Percentiles rank a stretch among this genome's conserved stretches.
phyloP scores from a whole-genome alignment of 2,113 vertebrate species.

The Chauna torquata region DNA sequence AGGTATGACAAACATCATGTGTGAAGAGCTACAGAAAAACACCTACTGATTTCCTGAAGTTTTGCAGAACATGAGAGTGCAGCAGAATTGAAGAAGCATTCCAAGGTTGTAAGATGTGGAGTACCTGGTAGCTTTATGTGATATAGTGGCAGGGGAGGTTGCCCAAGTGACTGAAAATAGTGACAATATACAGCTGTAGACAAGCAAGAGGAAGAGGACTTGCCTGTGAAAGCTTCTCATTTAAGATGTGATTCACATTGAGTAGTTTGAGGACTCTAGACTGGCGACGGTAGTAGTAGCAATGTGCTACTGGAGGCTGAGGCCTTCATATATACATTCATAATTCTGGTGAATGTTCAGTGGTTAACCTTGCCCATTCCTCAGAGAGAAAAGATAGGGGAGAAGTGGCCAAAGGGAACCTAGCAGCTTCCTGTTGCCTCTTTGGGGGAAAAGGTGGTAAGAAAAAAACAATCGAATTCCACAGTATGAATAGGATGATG shows the following conservation, averaged over 20 bases:
- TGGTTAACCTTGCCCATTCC: neutral
- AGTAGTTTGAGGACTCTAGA: neutral
- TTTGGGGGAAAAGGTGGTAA: neutral
- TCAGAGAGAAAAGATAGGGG: neutral
- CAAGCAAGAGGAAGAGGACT: neutral
- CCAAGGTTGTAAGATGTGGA: neutral
- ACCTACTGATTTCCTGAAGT: neutral
- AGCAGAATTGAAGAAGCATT: neutral
- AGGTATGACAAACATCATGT: neutral
- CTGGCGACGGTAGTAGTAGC: neutral
- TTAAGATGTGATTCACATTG: neutral
- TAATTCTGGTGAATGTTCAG: neutral
- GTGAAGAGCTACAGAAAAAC: neutral
- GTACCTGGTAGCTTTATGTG: neutral
- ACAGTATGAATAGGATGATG: neutral
- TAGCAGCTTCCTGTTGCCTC: neutral
- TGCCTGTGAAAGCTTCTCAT: neutral
- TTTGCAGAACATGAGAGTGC: neutral
- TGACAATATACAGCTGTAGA: neutral
- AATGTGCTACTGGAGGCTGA: neutral
- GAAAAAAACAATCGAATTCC: neutral
- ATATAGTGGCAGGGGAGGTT: neutral
- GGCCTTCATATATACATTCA: neutral
- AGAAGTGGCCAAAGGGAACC: neutral
- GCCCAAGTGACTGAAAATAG: neutral